A percentile compares a stretch with the other conserved stretches of the same genome.
phyloP scores from a whole-genome alignment of 2,113 vertebrate genomes.

The Naja naja region DNA sequence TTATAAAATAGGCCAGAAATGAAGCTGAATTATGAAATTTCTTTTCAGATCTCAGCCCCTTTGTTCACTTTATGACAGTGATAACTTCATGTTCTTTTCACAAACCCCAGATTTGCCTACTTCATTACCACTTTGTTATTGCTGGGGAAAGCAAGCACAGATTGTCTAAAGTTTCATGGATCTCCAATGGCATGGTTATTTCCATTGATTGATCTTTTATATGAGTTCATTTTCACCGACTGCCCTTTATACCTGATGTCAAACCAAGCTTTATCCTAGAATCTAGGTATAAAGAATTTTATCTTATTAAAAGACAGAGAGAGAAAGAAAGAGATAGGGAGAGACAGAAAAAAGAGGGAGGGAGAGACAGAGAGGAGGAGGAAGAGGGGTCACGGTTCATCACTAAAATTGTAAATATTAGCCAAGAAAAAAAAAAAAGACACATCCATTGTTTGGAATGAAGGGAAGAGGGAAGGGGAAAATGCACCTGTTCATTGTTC shows the following conservation, averaged over 20 bases:
- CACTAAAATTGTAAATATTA: neutral
- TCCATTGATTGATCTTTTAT: neutral
- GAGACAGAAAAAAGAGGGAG: too few species aligned
- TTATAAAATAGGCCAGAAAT: neutral
- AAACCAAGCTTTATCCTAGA: neutral
- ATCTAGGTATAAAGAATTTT: neutral
- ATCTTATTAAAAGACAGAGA: too few species aligned
- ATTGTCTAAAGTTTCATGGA: neutral
- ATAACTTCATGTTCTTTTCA: neutral
- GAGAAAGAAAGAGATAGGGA: too few species aligned
- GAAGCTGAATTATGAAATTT: neutral
- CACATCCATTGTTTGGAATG: neutral
- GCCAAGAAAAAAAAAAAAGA: neutral
- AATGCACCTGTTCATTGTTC: neutral
- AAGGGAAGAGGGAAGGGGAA: neutral
- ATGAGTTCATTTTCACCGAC: neutral
- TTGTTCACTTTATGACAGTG: neutral
- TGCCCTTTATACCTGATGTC: neutral
- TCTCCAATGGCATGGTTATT: neutral
- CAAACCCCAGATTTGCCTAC: neutral
- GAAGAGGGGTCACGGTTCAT: neutral
- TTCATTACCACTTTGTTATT: neutral
- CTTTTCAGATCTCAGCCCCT: neutral
- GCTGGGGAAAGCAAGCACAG: neutral
- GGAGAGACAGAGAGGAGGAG: too few species aligned